These are phyloP conservation scores for Drosophila ercepeae DNA, from an alignment of 1,140 invertebrate genomes.

Conservation along the genomic window DNA sequence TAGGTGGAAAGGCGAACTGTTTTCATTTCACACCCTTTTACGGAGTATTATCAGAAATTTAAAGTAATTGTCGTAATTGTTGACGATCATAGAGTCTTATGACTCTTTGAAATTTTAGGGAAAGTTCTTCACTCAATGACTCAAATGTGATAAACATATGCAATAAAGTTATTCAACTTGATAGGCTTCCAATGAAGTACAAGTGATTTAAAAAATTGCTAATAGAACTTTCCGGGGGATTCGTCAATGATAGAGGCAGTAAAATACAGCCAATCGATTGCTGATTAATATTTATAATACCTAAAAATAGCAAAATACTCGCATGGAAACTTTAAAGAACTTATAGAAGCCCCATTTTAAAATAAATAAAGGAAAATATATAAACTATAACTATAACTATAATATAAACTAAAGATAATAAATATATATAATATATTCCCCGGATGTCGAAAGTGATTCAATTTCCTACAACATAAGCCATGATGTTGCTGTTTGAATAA, in stretches of 20 bases:
- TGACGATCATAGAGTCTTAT: neutral
- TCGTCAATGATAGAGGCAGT: neutral
- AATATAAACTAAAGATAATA: too few relatives aligned
- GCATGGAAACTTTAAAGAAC: neutral
- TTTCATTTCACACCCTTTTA: slow-evolving; percentile 23
- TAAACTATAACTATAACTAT: too few relatives aligned
- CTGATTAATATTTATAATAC: slow-evolving; percentile 28
- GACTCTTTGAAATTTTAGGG: neutral
- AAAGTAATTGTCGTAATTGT: neutral
- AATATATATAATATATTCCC: neutral
- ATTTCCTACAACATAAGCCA: too few relatives aligned
- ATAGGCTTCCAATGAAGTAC: slow-evolving; percentile 28
- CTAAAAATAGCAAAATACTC: slow-evolving; percentile 8
- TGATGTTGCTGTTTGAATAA: neutral
- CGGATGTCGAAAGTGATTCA: too few relatives aligned
- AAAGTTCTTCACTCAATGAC: slow-evolving; percentile 18
- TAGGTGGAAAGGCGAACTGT: slow-evolving; percentile 1
- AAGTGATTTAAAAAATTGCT: slow-evolving; percentile 11
- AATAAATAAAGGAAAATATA: neutral
- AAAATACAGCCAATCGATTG: slow-evolving; percentile 18
- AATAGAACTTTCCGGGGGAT: neutral
- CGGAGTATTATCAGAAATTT: neutral
- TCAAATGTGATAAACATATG: slow-evolving; percentile 24
- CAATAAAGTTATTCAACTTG: slow-evolving; percentile 14
- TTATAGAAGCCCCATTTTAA: neutral